Base-by-base conservation (phyloP, 1,140 invertebrate species). In the Nixonia krombeini region DNA sequence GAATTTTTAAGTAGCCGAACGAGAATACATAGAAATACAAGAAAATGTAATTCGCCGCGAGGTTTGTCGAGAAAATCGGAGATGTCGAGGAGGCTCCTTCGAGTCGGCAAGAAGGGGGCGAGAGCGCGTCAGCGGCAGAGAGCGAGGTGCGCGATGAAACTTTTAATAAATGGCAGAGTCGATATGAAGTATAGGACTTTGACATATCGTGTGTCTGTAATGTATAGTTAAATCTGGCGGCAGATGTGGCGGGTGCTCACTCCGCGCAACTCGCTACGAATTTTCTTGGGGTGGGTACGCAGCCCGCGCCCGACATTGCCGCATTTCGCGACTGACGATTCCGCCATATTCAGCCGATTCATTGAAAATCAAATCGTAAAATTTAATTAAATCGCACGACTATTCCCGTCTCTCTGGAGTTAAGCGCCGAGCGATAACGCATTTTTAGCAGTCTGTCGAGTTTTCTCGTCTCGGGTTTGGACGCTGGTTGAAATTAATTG, bases 101-200 rank as follows among this genome's bases (percentile, higher is more conserved):
- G 35, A 67, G 49, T 41, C 25, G 47, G 65, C 57, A 42, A 65
- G 50, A 55, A 67, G 72, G 73, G 38, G 57, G 67, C 65, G 58
- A 41, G 69, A 59, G 57, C 40, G 61, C 59, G 67, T 70, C 61
- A 58, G 67, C 46, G 64, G 65, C 67, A 72, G 52, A 72, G 70
- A 68, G 62, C 47, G 55, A 62, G 59, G 72, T 71, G 73, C 62
- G 77, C 82, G 82, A 84, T 84, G 83, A 84, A 85, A 85, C 82
- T 85, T 85, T 84, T 85, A 85, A 85, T 84, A 85, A 85, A 85
- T 85, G 83, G 83, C 80, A 68, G 74, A 85, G 83, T 84, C 83
- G 83, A 85, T 85, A 85, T 85, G 82, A 84, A 85, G 82, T 84
- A 84, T 85, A 83, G 82, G 82, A 85, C 82, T 85, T 85, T 85